These are phyloP conservation scores for Idaea dimidiata DNA, from an alignment of 2,888 invertebrate genomes.

Conservation along the genomic window DNA sequence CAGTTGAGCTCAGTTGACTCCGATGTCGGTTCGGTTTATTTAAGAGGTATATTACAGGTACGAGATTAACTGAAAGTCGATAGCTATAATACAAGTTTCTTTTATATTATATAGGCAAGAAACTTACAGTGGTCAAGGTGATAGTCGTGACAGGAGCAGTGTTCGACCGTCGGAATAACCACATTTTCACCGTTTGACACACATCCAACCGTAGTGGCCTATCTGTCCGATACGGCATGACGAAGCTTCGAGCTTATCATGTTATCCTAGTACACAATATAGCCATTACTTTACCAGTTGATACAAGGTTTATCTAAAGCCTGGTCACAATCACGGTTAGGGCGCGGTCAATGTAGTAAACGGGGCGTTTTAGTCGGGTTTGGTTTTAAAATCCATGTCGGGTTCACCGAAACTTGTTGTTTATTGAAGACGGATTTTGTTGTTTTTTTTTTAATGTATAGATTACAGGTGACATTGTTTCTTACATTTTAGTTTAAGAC, in stretches of 20 bases:
- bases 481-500: no score
- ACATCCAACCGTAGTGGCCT: slow-evolving; percentile 25
- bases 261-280: slow-evolving; percentile 50
- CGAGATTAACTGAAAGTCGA: no score
- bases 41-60: no score
- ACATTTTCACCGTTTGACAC: slow-evolving; percentile 2
- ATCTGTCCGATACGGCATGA: slow-evolving; percentile 17
- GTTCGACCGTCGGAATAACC: slow-evolving; percentile 51
- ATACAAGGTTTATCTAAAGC: slow-evolving; percentile 29
- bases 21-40: no score
- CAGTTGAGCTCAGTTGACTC: no score
- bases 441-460: no score
- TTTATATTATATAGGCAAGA: no score
- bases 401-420: no score
- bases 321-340: slow-evolving; percentile 5
- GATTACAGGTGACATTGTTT: no score
- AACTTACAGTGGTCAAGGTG: slow-evolving; percentile 46
- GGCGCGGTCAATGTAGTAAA: background rate
- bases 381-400: no score
- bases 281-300: slow-evolving; percentile 50
- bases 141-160: slow-evolving; percentile 47
- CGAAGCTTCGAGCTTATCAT: slow-evolving; percentile 32
- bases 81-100: no score
- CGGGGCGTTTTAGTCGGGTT: background rate
- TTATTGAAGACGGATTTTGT: no score